Evolutionary conservation across 2,797 vertebrate species (phyloP).

Genomic region (Odontamblyopus lacepedii): DNA sequence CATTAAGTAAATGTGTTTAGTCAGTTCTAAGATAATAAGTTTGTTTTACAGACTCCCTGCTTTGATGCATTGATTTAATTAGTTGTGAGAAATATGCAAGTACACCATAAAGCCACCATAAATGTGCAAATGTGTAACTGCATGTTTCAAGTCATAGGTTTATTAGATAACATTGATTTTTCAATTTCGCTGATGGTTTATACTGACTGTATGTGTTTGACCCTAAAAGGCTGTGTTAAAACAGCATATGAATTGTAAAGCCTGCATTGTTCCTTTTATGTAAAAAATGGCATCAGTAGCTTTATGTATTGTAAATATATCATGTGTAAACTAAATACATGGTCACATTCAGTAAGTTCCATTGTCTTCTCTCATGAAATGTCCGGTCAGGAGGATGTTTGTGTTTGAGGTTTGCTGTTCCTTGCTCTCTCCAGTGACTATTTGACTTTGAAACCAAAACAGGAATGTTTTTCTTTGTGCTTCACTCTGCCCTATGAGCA

Average conservation of each 20-base stretch:
- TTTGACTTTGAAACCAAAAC: constrained; percentile 1
- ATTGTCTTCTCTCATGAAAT: neutral
- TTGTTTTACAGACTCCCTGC: too few relatives aligned
- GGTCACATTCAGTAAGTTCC: neutral
- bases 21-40: too few relatives aligned
- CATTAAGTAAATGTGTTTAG: too few relatives aligned
- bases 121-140: neutral
- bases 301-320: neutral
- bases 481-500: neutral
- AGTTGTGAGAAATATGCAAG: too few relatives aligned
- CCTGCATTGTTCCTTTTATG: neutral
- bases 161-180: neutral
- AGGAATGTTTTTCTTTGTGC: neutral
- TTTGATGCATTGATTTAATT: too few relatives aligned
- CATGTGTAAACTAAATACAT: constrained; percentile 2
- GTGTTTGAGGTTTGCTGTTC: constrained; percentile 17
- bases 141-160: neutral
- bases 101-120: too few relatives aligned
- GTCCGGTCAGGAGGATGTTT: constrained; percentile 30
- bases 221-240: neutral
- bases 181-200: neutral
- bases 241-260: neutral
- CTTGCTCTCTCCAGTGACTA: constrained; percentile 4
- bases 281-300: neutral
- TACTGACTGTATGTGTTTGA: neutral